Evolutionary conservation across 2,888 invertebrate genomes (phyloP).

Genomic region (Stegophylla sp.): DNA sequence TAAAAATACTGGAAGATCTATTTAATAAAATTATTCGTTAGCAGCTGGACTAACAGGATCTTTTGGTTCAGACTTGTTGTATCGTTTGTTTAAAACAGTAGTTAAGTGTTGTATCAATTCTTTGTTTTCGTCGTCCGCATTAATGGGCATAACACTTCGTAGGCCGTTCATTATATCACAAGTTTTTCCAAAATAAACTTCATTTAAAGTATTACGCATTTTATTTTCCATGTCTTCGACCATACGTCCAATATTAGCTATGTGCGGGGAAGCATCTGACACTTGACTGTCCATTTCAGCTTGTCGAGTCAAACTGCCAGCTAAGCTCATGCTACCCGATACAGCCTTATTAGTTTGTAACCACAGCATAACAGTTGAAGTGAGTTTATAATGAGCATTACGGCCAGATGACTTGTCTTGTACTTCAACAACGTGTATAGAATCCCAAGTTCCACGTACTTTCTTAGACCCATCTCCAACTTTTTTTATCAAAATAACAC

Average conservation of each 20-base stretch:
- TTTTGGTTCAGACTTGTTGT: conserved; percentile 69
- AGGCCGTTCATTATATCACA: conserved; percentile 96
- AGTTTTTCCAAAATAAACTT: conserved; percentile 99
- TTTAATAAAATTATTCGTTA: conserved; percentile 45
- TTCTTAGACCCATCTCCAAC: conserved; percentile 98
- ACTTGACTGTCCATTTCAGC: conserved; percentile 90
- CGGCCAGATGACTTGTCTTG: conserved; percentile 94
- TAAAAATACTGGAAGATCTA: conserved; percentile 54
- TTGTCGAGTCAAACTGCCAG: conserved; percentile 97
- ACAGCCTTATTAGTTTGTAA: conserved; percentile 95
- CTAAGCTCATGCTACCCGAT: conserved; percentile 98
- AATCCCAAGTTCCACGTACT: conserved; percentile 99
- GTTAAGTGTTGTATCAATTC: conserved; percentile 86
- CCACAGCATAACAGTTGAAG: conserved; percentile 99
- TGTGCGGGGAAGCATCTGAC: conserved; percentile 93
- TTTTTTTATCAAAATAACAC: conserved; percentile 98
- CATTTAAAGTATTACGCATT: conserved; percentile 95
- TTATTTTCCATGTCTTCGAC: conserved; percentile 99
- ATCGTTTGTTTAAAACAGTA: conserved; percentile 81
- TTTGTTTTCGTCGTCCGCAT: conserved; percentile 81
- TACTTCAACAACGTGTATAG: conserved; percentile 98
- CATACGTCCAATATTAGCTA: conserved; percentile 97
- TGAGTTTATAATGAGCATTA: conserved; percentile 96
- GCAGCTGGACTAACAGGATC: conserved; percentile 38
- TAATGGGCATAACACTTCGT: conserved; percentile 79